Evolutionary conservation across 1,140 invertebrate species (phyloP).

Genomic region (Maniola jurtina): DNA sequence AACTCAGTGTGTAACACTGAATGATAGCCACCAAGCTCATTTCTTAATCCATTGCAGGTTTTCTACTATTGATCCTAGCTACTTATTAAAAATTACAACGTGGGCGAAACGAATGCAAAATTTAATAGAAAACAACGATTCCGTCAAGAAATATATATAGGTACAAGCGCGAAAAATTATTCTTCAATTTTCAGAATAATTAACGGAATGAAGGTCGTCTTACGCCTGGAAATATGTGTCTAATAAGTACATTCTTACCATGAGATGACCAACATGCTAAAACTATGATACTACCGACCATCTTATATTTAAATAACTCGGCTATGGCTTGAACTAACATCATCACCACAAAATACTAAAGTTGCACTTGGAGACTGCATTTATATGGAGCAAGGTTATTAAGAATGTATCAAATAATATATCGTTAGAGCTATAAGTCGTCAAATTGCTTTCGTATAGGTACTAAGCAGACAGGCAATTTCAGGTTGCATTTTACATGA

Average conservation of each 20-base stretch:
- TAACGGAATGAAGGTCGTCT: too few relatives aligned
- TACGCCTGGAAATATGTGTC: neutral
- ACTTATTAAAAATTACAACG: too few relatives aligned
- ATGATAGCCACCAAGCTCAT: too few relatives aligned
- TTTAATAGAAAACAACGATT: too few relatives aligned
- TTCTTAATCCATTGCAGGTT: too few relatives aligned
- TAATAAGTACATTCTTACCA: conserved; percentile 40
- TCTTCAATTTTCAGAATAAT: too few relatives aligned
- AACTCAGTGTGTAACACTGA: too few relatives aligned
- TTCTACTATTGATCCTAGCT: too few relatives aligned
- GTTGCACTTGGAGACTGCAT: neutral
- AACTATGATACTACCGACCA: conserved; percentile 46
- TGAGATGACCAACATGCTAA: conserved; percentile 47
- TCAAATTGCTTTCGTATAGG: neutral
- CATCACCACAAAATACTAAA: neutral
- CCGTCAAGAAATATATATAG: too few relatives aligned
- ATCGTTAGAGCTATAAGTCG: neutral
- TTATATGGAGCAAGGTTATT: conserved; percentile 3
- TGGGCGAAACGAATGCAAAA: too few relatives aligned
- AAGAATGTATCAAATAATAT: conserved; percentile 9
- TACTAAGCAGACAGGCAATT: conserved; percentile 7
- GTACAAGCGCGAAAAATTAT: too few relatives aligned
- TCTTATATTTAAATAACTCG: conserved; percentile 54
- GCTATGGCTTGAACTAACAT: conserved; percentile 42
- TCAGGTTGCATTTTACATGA: neutral